Base-by-base conservation (phyloP, 2,113 vertebrate species). In the Eleginops maclovinus region DNA sequence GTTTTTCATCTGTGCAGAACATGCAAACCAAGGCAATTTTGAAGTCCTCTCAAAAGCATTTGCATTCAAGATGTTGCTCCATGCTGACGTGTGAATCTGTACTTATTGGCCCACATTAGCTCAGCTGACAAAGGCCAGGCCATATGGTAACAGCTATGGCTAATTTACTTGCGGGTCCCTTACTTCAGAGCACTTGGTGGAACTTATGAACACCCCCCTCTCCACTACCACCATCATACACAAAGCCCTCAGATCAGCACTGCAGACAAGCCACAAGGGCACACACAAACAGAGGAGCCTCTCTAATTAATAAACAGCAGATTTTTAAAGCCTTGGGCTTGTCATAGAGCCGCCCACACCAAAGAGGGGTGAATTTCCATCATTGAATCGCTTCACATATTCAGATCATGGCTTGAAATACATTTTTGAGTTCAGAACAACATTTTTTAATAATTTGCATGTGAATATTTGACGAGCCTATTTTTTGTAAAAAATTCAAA, bases 231-330 rank as follows among this genome's bases (percentile, higher is more conserved):
- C 36, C 68, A 68, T 86, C 84, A 71, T 26, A 55, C 78, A 80
- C 62, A 61, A 74, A 87, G 74, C 53, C 71, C 17, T 85, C 64
- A 83, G 78, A 83, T 79, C 71, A 75, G 64, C 65, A 31, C 56
- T 58, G 74, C 56, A 85, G 72, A 87, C 76, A 70, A 43, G 47
- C 83, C 79, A 49, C 82, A 86, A 73, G 56, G 60, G 64, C 69
- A 56, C 61, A 65, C 68, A 83, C 83, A 86, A 78, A 88, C 83
- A 78, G 64, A 62, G 31, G 26, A 81, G 58, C 72, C 82, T 88
- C 86, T 90, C 76, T 90, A 91, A 92, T 92, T 89, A 92, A 92
- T 90, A 91, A 91, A 91, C 86, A 91, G 83, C 77, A 76, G 72
- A 85, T 77, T 85, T 89, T 93, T 83, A 92, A 91, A 92, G 88